Percentiles rank a stretch among this genome's conserved stretches.
These are phyloP conservation scores for Paedocypris micromegethes DNA, from an alignment of 2,797 vertebrate species.

Conservation along the genomic window DNA sequence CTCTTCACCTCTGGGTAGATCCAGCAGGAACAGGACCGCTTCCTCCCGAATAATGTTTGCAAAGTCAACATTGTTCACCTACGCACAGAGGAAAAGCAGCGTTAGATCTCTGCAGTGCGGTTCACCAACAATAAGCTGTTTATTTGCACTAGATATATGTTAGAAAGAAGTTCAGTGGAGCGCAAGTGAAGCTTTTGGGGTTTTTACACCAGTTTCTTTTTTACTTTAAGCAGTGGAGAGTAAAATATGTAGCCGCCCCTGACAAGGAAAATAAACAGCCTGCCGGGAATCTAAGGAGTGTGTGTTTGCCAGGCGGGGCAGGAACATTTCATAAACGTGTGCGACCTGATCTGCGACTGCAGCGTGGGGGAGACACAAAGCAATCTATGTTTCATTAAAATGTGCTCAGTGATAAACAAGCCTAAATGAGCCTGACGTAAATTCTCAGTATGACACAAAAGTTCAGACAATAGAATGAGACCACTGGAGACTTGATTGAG, in stretches of 20 bases:
- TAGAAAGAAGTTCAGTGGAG: conserved; percentile 3
- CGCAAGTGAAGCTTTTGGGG: conserved; percentile 45
- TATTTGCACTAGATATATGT: conserved; percentile 31
- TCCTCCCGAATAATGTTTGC: conserved; percentile 85
- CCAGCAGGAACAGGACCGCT: conserved; percentile 81
- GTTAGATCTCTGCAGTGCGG: conserved; percentile 38
- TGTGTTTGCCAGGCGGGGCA: conserved; percentile 55
- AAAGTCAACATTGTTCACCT: conserved; percentile 87
- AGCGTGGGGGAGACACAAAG: conserved; percentile 27
- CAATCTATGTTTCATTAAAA: conserved; percentile 32
- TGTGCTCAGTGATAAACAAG: conserved; percentile 42
- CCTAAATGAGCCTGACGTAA: conserved; percentile 52
- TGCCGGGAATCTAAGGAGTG: conserved; percentile 53
- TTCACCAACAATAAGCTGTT: conserved; percentile 35
- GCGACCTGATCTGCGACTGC: neutral
- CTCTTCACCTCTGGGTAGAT: conserved; percentile 84
- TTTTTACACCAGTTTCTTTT: conserved; percentile 35
- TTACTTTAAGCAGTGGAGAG: conserved; percentile 50
- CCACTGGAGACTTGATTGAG: conserved; percentile 50
- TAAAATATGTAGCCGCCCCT: conserved; percentile 3
- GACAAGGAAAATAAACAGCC: conserved; percentile 61
- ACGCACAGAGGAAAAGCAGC: conserved; percentile 23
- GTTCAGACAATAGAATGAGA: conserved; percentile 52
- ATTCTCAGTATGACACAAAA: conserved; percentile 36
- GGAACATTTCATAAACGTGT: conserved; percentile 23